Evolutionary conservation across 2,888 invertebrate species (phyloP), one percentile per base, ranked within the genome.

Genomic region (Amphiduros pacificus): DNA sequence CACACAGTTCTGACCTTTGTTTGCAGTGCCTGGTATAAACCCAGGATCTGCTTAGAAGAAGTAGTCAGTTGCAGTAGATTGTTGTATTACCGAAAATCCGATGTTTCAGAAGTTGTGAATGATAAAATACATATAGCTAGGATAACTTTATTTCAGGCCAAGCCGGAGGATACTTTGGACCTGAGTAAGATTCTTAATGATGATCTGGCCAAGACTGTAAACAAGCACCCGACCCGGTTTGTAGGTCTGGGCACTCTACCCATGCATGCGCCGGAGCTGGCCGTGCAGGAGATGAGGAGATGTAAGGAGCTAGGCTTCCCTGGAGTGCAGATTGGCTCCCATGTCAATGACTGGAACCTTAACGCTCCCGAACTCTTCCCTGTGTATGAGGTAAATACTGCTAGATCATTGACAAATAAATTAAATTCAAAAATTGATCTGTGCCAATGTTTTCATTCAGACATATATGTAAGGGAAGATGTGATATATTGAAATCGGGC

Each of bases 261-360:
- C 17, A 79, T 87, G 77, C 86, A 87, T 70, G 81, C 81, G 20
- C 85, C 86, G 1, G 77, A 80, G 14, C 68, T 85, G 44, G 85
- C 86, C 0, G 82, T 85, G 0, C 74, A 84, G 72, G 86, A 87
- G 73, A 73, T 87, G 59, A 82, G 79, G 51, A 73, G 86, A 56
- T 84, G 85, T 67, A 78, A 81, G 59, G 56, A 73, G 4, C 66
- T 81, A 28, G 84, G 83, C 3, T 79, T 87, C 60, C 74, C 76
- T 32, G 86, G 85, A 4, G 79, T 86, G 55, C 84, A 86, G 73
- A 86, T 87, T 55, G 87, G 87, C 6, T 85, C 85, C 1, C 86
- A 87, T 71, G 74, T 87, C 17, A 86, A 85, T 68, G 84, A 85
- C 11, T 85, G 85, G 84, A 85, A 85, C 66, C 74, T 87, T 49